Evolutionary conservation across 53 echinoderm and acorn worm genomes (phyloP), one percentile per base, ranked within the genome.

Genomic region (Luidia sarsii): DNA sequence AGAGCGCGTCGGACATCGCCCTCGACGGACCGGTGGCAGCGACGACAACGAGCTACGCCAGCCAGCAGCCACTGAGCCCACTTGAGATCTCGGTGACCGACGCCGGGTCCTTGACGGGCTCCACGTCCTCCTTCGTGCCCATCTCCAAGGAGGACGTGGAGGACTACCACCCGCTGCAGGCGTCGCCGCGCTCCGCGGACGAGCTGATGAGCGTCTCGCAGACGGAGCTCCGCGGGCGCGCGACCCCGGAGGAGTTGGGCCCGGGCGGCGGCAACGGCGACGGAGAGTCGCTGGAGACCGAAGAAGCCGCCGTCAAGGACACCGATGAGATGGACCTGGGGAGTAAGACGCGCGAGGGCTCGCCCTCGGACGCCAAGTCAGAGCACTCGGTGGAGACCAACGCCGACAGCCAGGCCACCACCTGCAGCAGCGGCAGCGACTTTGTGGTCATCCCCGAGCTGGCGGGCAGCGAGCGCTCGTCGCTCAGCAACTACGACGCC

Each of bases 391-490:
- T 56, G 13, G 87, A 80, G 50, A 83, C 86, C 16, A 83, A 83
- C 57, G 70, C 87, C 0, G 87, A 90, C 32, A 88, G 85, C 37
- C 95, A 87, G 20, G 73, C 71, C 2, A 85, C 86, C 11, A 94
- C 97, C 15, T n/a, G n/a, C n/a, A 75, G 68, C 4, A 95, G 95
- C 50, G 90, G 94, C 87, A 99, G 99, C 45, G 99, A 99, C 49
- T 99, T 99, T 89, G 99, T 99, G 45, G 94, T 99, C 62, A 99
- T 99, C 51, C 94, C 91, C 48, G 99, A 99, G 63, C 49, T 55
- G 33, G 91, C 94, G 27, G 94, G 89, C 7, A 99, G 94, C 32
- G 99, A 91, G 61, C 89, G 87, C 53, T 99, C 99, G 7, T 95
- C 92, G 32, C 60, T 92, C 27, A 89, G 89, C 55, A 77, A 85